Percentiles rank a stretch among this genome's conserved stretches.
phyloP scores from a whole-genome alignment of 2,113 vertebrate genomes.

The Bothrops jararaca region DNA sequence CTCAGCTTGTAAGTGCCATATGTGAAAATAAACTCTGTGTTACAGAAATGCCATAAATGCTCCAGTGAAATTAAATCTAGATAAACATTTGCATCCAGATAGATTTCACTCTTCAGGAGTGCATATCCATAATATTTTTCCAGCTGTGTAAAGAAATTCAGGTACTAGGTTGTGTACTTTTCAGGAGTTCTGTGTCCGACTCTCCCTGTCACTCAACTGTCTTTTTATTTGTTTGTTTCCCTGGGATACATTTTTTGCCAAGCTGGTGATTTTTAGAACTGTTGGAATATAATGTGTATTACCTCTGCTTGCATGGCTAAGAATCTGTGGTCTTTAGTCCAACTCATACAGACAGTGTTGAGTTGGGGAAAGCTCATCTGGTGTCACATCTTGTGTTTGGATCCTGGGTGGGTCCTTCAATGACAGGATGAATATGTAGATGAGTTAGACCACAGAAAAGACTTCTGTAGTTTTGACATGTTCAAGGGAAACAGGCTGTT shows the following conservation, averaged over 20 bases:
- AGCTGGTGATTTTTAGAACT: not conserved
- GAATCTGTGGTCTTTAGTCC: not conserved
- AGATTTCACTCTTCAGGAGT: not conserved
- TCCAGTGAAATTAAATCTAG: not conserved
- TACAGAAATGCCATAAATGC: not conserved
- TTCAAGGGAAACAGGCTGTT: not conserved
- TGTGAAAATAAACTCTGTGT: not conserved
- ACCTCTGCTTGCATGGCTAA: not conserved
- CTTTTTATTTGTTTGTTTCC: not conserved
- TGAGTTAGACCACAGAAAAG: not conserved
- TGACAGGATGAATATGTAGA: too few species aligned
- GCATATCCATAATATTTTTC: not conserved
- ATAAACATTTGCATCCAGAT: not conserved
- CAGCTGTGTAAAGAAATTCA: not conserved
- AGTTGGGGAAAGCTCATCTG: not conserved
- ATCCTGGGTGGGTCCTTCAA: not conserved
- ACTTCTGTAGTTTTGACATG: not conserved
- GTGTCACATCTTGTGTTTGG: not conserved
- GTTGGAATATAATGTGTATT: not conserved
- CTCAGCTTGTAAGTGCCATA: not conserved
- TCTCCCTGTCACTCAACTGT: not conserved
- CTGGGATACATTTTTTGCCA: not conserved
- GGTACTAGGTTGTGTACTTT: not conserved
- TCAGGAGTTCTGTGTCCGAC: not conserved
- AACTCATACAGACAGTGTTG: not conserved